Base-by-base conservation (phyloP, 2,797 vertebrate species). In the Micropoecilia bifurca region DNA sequence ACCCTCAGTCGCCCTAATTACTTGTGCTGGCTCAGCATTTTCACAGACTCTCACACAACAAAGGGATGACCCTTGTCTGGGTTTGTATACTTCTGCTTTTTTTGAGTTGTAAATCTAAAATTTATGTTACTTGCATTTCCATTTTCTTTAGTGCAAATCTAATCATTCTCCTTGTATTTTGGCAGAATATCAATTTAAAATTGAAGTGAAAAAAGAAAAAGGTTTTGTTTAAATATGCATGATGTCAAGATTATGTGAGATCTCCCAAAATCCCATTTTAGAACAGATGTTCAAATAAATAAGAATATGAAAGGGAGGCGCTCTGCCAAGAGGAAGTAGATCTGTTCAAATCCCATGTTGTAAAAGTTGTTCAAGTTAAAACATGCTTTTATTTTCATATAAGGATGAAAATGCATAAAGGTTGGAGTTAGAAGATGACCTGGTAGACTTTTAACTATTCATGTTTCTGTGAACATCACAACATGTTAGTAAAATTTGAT, bases 1-100 rank as follows among this genome's bases (percentile, higher is more conserved):
- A 91, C 79, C 74, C 82, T 85, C 83, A 76, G 71, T 80, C 82
- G 88, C 73, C 73, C 82, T 85, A 90, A 93, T 95, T 93, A 95
- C 83, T 79, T 90, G 74, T 83, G 89, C 91, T 90, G 78, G 84
- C 77, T 95, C 90, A 91, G 92, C 85, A 0, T 88, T 90, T 80
- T 88, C 66, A 14, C 82, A 68, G 73, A 76, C 73, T 77, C 61
- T 77, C 33, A 63, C 71, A 75, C 53, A 71, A 83, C 88, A 90
- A 78, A 90, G 50, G 74, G 85, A 87, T 73, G 68, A 80, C 78
- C 83, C 39, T 47, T 71, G 79, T 73, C 59, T 61, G 66, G 50
- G 80, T 85, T 43, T 28, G 10, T 61, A 55, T 85, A 80, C 5
- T 77, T 59, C 50, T 25, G 22, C 50, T 53, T 3, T 45, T 59